A percentile compares a stretch with the other conserved stretches of the same genome.
These are phyloP conservation scores for Drosophila putrida DNA, from an alignment of 2,888 invertebrate species.

Conservation along the genomic window DNA sequence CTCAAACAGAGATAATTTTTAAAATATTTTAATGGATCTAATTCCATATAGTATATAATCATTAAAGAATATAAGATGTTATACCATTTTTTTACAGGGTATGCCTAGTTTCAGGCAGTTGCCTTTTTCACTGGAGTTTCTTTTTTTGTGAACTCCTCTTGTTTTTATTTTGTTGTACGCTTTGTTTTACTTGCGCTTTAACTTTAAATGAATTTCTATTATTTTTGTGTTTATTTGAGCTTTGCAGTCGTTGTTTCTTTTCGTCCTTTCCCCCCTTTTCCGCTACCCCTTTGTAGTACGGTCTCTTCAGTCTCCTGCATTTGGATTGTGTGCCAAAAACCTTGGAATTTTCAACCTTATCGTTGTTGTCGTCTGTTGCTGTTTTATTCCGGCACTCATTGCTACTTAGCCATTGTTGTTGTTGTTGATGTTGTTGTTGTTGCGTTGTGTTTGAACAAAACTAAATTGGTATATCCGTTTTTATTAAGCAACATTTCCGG, in stretches of 20 bases:
- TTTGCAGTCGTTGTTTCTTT: constrained; percentile 54
- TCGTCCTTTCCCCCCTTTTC: background rate
- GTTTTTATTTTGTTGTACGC: constrained; percentile 25
- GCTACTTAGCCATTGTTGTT: constrained; percentile 53
- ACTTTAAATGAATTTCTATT: constrained; percentile 81
- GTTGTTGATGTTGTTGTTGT: constrained; percentile 28
- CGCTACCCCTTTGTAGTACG: background rate
- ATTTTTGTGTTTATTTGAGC: constrained; percentile 80
- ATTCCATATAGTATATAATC: too few relatives aligned
- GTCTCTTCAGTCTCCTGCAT: background rate
- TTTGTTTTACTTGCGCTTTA: constrained; percentile 73
- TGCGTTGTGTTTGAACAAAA: constrained; percentile 69
- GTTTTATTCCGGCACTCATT: constrained; percentile 72
- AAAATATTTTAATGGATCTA: too few relatives aligned
- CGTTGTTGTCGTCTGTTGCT: constrained; percentile 52
- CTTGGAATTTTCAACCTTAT: constrained; percentile 27
- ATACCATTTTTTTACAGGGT: background rate
- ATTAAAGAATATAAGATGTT: too few relatives aligned
- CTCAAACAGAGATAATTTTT: too few relatives aligned
- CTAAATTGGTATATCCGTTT: constrained; percentile 82
- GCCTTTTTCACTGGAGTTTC: constrained; percentile 27
- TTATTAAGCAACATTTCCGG: constrained; percentile 81
- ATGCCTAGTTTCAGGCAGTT: background rate
- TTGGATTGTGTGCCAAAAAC: constrained; percentile 7
- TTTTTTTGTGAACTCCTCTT: constrained; percentile 3